phyloP scores from a whole-genome alignment of 2,797 vertebrate species.

The Acridotheres tristis region DNA sequence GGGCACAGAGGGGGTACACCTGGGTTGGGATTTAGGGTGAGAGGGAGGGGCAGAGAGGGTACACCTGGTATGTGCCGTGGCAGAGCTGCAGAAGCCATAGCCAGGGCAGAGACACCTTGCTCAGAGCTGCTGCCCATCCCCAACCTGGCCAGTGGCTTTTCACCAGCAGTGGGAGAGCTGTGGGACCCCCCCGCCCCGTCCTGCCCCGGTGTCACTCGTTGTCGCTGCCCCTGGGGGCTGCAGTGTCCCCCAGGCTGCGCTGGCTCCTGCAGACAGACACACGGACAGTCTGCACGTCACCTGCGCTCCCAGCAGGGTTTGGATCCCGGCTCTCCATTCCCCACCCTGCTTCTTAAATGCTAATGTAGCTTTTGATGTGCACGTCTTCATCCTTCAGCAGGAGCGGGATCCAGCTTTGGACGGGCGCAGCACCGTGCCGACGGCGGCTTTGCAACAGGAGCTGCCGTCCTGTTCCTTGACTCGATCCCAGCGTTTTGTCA shows the following conservation, averaged over 20 bases:
- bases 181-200: accelerated
- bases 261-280: not conserved
- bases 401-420: not conserved
- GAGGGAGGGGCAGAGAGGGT: not conserved
- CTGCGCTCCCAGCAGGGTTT: not conserved
- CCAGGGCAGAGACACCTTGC: not conserved
- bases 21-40: not conserved
- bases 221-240: not conserved
- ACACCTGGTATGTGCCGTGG: accelerated
- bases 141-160: not conserved
- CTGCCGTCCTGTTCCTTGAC: slow-evolving; percentile 46
- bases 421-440: not conserved
- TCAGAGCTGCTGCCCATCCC: not conserved
- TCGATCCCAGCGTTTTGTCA: slow-evolving; percentile 56
- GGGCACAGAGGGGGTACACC: not conserved
- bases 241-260: not conserved
- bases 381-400: not conserved
- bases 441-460: slow-evolving; percentile 8
- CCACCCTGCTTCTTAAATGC: not conserved
- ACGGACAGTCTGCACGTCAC: not conserved
- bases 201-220: accelerated
- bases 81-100: not conserved
- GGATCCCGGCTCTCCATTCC: not conserved
- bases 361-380: not conserved
- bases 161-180: not conserved